These are phyloP conservation scores for Thymallus thymallus DNA, from an alignment of 2,113 vertebrate genomes.

Conservation along the genomic window DNA sequence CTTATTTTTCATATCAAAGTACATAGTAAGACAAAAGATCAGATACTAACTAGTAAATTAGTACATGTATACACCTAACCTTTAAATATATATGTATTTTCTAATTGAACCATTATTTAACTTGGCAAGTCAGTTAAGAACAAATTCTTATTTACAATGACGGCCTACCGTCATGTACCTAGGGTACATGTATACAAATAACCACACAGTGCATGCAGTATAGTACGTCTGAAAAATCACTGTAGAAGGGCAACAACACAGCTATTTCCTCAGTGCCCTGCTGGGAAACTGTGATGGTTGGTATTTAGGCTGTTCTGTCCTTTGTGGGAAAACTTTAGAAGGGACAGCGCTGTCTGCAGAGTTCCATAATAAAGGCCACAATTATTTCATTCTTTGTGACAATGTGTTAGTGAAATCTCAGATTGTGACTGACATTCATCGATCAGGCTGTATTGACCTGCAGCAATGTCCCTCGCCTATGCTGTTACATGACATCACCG, in stretches of 20 bases:
- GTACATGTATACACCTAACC: too few relatives aligned
- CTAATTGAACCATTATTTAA: too few relatives aligned
- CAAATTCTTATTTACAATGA: too few relatives aligned
- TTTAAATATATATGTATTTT: too few relatives aligned
- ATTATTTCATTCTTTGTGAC: slow-evolving; percentile 58
- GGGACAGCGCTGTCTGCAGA: background rate
- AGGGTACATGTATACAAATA: too few relatives aligned
- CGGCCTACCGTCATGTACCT: too few relatives aligned
- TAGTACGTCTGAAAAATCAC: too few relatives aligned
- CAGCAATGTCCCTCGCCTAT: slow-evolving; percentile 46
- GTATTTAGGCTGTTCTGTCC: slow-evolving; percentile 8
- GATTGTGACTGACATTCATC: slow-evolving; percentile 62
- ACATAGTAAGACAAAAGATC: too few relatives aligned
- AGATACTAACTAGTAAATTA: too few relatives aligned
- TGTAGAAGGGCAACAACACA: background rate
- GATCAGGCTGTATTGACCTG: slow-evolving; percentile 63
- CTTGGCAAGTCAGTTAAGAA: too few relatives aligned
- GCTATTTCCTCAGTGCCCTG: background rate
- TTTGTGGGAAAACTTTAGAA: slow-evolving; percentile 16
- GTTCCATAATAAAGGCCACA: slow-evolving; percentile 1
- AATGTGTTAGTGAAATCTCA: slow-evolving; percentile 65
- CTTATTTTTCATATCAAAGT: too few relatives aligned
- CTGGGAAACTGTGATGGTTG: background rate
- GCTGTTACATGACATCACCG: slow-evolving; percentile 50
- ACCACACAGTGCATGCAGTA: too few relatives aligned